Evolutionary conservation across 2,113 vertebrate species (phyloP), one percentile per base, ranked within the genome.

Genomic region (Passerina amoena): DNA sequence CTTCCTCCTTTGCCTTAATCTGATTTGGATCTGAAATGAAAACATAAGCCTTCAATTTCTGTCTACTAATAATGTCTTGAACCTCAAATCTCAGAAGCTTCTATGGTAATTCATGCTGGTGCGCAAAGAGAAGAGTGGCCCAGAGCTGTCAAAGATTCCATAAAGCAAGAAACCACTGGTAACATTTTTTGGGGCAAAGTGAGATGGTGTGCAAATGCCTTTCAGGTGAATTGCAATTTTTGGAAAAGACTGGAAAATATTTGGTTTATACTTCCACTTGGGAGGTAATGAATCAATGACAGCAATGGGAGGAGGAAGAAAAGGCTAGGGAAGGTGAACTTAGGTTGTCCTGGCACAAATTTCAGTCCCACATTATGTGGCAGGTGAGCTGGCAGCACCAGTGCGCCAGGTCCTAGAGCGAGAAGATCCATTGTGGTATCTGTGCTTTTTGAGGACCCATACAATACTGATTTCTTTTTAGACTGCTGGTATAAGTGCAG

Each of bases 161-260:
- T 15, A 77, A 73, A 77, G 19, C 18, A 70, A 80, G 56, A 61
- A 80, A 30, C 6, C 10, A 9, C 7, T 0, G 0, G 7, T 14
- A 65, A 50, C 11, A 31, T 48, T 53, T 60, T 87, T 23, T 23
- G 57, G 18, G 33, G 24, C 6, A 72, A 79, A 51, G 20, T 11
- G 24, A 53, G 33, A 12, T 38, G 38, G 18, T 4, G 0, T 38
- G 19, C 21, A 54, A 24, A 14, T 0, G 0, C 5, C 15, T 73
- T 81, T 50, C 51, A 83, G 8, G 9, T 50, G 28, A 86, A 87
- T 20, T 47, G 38, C 2, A 38, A 4, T 45, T 87, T 90, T 54
- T 42, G 11, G 1, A 63, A 70, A 57, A 76, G 6, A 48, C 7
- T 7, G 16, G 14, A 42, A 37, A 91, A 70, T 27, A 66, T 73